Evolutionary conservation across 2,888 invertebrate genomes (phyloP), one percentile per base, ranked within the genome.

Genomic region (Morinoia aosen): DNA sequence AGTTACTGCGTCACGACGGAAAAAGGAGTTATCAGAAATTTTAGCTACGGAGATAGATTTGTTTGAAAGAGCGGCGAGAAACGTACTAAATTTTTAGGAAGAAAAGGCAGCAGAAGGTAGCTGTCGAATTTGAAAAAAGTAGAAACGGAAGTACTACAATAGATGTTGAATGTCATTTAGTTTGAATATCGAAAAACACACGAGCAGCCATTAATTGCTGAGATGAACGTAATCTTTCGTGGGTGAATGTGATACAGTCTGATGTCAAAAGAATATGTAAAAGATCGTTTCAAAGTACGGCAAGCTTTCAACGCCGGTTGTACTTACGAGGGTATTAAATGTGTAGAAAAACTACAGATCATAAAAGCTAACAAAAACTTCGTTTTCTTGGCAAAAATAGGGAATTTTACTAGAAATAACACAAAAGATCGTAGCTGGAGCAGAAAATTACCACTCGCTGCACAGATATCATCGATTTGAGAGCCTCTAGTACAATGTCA

Each of bases 391-490:
- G 19, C 90, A 11, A 90, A 90, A 90, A 90, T 39, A 40, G 25
- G 4, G 40, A 39, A 90, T 90, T 90, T 90, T 39, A 90, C 7
- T 39, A 16, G 90, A 40, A 90, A 90, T 90, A 90, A 76, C 16
- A 76, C 48, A 90, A 90, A 90, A 90, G 16, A 40, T 40, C 40
- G 14, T 40, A 90, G 48, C 90, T 90, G 90, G 90, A 40, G 16
- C 90, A 90, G 90, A 48, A 90, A 90, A 90, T 90, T 40, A 10
- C 90, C 39, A 39, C 48, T 48, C 48, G 33, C 76, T 40, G 48
- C 14, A 40, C 40, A 90, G 90, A 90, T 90, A 90, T 90, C 48
- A 90, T 90, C 90, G 90, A 90, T 90, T 90, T 90, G 48, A 40
- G 48, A 90, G 90, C 39, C 48, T 90, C 40, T 90, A 90, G 25